These are phyloP conservation scores for Buceros bicornis DNA, from an alignment of 2,797 vertebrate genomes.

Conservation along the genomic window DNA sequence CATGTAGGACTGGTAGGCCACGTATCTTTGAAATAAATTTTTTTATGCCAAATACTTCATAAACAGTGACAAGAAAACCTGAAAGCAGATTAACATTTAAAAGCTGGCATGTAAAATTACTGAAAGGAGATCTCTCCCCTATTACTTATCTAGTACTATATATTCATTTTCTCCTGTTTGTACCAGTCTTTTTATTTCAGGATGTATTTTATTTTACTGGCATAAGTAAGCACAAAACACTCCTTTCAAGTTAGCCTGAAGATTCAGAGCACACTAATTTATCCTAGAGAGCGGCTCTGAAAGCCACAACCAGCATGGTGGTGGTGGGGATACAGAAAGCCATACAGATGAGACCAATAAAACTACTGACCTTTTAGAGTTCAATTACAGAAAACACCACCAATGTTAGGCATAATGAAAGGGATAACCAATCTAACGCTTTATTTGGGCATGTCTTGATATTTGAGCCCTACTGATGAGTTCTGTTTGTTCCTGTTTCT, in stretches of 20 bases:
- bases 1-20: neutral
- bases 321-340: neutral
- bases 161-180: neutral
- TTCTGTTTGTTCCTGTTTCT: neutral
- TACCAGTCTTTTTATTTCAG: neutral
- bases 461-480: neutral
- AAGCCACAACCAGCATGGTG: neutral
- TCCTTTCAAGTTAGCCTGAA: neutral
- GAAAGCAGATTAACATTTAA: conserved; percentile 13
- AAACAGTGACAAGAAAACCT: neutral
- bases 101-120: neutral
- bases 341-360: neutral
- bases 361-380: neutral
- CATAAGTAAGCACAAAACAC: neutral
- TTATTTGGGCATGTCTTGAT: neutral
- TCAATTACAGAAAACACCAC: neutral
- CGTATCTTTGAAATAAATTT: neutral
- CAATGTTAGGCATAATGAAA: neutral
- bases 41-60: neutral
- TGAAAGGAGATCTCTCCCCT: neutral
- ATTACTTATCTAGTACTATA: neutral
- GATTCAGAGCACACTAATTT: neutral
- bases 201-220: neutral
- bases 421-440: neutral
- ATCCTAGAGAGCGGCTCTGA: neutral